A percentile compares a stretch with the other conserved stretches of the same genome.
These are phyloP conservation scores for Plecturocebus donacophilus DNA, from an alignment of 2,113 vertebrate genomes.

Conservation along the genomic window DNA sequence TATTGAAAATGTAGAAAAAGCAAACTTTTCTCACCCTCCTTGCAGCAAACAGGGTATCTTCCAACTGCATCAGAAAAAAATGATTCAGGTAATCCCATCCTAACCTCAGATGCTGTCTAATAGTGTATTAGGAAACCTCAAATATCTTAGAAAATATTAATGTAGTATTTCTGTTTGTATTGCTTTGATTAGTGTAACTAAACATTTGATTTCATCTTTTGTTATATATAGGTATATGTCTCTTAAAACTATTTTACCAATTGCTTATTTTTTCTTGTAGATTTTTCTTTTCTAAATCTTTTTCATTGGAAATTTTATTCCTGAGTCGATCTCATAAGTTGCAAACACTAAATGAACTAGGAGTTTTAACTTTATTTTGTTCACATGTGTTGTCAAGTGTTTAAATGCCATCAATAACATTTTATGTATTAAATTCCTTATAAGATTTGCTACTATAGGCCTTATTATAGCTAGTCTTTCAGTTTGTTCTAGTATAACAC, in stretches of 20 bases:
- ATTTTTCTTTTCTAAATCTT: neutral
- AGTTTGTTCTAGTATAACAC: neutral
- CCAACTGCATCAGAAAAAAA: neutral
- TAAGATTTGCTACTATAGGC: neutral
- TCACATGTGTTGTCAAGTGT: neutral
- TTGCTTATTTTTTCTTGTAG: neutral
- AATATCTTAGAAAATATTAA: neutral
- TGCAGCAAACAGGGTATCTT: neutral
- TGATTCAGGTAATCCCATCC: neutral
- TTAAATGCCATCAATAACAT: neutral
- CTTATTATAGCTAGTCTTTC: neutral
- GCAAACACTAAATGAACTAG: neutral
- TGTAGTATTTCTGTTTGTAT: neutral
- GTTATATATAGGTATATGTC: neutral
- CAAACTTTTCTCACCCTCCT: neutral
- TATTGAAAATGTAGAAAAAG: neutral
- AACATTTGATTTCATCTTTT: neutral
- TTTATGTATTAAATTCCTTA: neutral
- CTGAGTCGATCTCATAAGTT: neutral
- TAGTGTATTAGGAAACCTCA: neutral
- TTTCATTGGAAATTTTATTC: neutral
- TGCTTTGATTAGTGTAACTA: neutral
- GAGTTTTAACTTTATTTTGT: neutral
- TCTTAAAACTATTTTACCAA: neutral
- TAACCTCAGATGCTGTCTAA: neutral